phyloP scores from a whole-genome alignment of 2,797 vertebrate genomes.

The Megaceryle alcyon region DNA sequence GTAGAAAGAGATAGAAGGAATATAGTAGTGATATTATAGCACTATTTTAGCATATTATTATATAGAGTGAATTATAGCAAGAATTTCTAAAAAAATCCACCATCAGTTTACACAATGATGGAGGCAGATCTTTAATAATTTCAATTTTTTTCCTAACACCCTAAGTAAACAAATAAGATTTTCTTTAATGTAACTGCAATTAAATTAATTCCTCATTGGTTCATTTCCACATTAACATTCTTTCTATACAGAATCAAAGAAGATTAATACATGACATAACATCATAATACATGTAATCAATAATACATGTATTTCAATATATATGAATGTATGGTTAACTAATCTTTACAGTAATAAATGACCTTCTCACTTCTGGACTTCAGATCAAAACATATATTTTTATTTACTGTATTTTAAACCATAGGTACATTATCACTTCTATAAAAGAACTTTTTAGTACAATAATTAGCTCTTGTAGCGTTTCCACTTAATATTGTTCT shows the following conservation, averaged over 20 bases:
- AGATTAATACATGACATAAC: not conserved
- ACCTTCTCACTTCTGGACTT: not conserved
- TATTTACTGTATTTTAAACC: not conserved
- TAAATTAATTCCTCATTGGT: fast-evolving
- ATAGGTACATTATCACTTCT: not conserved
- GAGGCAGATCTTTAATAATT: not conserved
- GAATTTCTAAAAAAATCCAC: not conserved
- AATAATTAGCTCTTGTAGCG: not conserved
- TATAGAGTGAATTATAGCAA: not conserved
- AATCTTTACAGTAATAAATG: not conserved
- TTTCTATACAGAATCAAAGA: not conserved
- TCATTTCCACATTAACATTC: not conserved
- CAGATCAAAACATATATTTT: not conserved
- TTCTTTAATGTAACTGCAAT: not conserved
- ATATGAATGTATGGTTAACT: not conserved
- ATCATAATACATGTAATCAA: not conserved
- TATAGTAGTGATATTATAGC: not conserved
- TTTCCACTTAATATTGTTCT: not conserved
- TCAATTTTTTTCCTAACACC: not conserved
- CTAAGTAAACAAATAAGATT: not conserved
- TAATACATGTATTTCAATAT: not conserved
- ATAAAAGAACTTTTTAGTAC: not conserved
- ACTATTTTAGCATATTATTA: not conserved
- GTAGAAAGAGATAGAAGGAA: not conserved
- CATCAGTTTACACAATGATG: not conserved